Evolutionary conservation across 2,888 invertebrate species (phyloP).

Genomic region (Euplagia quadripunctaria): DNA sequence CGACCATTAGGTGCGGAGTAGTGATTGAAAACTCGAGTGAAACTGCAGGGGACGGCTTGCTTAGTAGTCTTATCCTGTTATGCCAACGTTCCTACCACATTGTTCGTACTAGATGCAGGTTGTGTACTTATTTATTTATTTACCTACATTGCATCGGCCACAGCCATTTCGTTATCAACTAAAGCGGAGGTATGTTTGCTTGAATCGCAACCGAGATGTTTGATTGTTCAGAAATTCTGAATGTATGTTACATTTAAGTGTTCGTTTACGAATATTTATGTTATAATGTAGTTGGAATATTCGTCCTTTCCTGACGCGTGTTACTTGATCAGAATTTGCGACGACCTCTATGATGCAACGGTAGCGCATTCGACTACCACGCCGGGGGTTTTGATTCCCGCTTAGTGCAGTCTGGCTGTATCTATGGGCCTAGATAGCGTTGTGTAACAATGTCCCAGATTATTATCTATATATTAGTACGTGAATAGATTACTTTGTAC

Average conservation of each 20-base stretch:
- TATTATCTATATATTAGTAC: too few species aligned
- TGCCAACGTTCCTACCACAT: slow-evolving; percentile 48
- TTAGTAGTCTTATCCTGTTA: slow-evolving; percentile 56
- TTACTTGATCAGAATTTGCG: too few species aligned
- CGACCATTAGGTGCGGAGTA: not conserved
- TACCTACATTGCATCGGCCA: slow-evolving; percentile 80
- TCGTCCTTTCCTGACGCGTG: too few species aligned
- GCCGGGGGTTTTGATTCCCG: too few species aligned
- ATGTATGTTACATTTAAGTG: not conserved
- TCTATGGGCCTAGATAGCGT: too few species aligned
- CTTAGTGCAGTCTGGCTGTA: too few species aligned
- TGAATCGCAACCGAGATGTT: slow-evolving; percentile 52
- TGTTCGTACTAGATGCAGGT: slow-evolving; percentile 68
- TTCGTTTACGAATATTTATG: not conserved
- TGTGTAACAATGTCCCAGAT: too few species aligned
- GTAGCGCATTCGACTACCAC: too few species aligned
- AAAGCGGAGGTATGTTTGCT: slow-evolving; percentile 59
- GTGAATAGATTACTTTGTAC: too few species aligned
- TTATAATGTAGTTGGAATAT: not conserved
- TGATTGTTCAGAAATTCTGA: slow-evolving; percentile 53
- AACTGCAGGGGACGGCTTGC: not conserved
- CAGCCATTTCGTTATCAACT: slow-evolving; percentile 79
- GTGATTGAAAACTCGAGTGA: not conserved
- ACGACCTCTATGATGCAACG: too few species aligned
- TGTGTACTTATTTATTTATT: slow-evolving; percentile 80